Evolutionary conservation across 1,140 invertebrate genomes (phyloP).

Genomic region (Drosophila kohkoa): DNA sequence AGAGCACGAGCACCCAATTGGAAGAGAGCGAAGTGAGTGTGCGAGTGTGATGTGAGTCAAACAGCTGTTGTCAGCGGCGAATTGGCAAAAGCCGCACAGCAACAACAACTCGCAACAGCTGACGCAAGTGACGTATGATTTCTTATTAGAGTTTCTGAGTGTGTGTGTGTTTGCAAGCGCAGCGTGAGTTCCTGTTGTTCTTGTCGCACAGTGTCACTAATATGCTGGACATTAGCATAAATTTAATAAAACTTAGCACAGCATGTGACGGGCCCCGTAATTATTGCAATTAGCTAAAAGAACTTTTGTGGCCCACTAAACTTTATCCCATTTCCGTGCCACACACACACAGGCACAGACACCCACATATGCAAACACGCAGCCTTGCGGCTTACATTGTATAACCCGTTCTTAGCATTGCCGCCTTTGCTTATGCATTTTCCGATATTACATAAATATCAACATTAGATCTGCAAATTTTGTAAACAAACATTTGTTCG

Average conservation of each 20-base stretch:
- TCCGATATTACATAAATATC: slow-evolving; percentile 44
- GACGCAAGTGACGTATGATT: slow-evolving; percentile 29
- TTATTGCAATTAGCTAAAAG: slow-evolving; percentile 50
- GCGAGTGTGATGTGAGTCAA: slow-evolving; percentile 22
- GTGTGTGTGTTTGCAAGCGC: slow-evolving; percentile 38
- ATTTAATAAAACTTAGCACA: slow-evolving; percentile 29
- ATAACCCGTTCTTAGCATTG: slow-evolving; percentile 40
- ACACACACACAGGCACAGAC: slow-evolving; percentile 15
- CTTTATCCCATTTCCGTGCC: slow-evolving; percentile 26
- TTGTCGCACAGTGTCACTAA: slow-evolving; percentile 42
- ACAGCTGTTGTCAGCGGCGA: slow-evolving; percentile 75
- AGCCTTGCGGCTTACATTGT: slow-evolving; percentile 43
- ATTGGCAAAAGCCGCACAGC: slow-evolving; percentile 63
- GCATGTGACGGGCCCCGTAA: slow-evolving; percentile 22
- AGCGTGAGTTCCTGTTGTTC: slow-evolving; percentile 38
- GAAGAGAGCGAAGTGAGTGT: slow-evolving; percentile 11
- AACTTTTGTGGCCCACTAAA: slow-evolving; percentile 18
- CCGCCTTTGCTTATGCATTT: slow-evolving; percentile 39
- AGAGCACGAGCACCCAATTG: slow-evolving; percentile 5
- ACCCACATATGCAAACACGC: neutral
- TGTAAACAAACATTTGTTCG: slow-evolving; percentile 53
- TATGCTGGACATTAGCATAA: slow-evolving; percentile 43
- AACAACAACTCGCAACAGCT: slow-evolving; percentile 51
- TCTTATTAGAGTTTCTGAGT: slow-evolving; percentile 10
- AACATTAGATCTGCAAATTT: slow-evolving; percentile 46